Conservation (phyloP, 2,888 invertebrate genomes). For the Osmoderma eremita region DNA sequence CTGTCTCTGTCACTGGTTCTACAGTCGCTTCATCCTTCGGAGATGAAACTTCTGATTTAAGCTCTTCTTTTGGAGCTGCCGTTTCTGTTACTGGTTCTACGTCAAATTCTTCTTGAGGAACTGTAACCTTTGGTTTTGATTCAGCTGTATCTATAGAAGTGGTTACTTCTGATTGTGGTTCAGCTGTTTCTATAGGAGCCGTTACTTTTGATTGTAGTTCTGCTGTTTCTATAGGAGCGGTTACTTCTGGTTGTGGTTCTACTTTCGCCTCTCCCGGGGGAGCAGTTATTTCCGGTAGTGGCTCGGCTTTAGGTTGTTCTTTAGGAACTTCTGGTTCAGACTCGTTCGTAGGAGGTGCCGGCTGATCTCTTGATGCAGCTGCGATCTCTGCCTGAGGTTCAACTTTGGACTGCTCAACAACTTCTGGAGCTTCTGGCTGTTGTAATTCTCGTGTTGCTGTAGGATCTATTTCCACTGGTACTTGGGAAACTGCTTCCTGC, state of each 20-base stretch:
- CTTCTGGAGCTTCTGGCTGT: background rate
- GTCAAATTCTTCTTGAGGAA: slow-evolving; percentile 28
- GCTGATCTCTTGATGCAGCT: too few species aligned
- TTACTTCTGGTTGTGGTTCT: background rate
- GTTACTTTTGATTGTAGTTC: background rate
- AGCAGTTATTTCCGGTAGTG: background rate
- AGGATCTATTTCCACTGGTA: too few species aligned
- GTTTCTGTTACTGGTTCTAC: slow-evolving; percentile 30
- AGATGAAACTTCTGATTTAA: slow-evolving; percentile 31
- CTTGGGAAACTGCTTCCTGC: background rate
- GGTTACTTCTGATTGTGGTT: slow-evolving; percentile 10
- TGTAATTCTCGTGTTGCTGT: too few species aligned
- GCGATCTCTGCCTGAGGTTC: background rate
- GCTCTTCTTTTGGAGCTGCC: slow-evolving; percentile 21
- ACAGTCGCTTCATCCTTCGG: slow-evolving; percentile 19
- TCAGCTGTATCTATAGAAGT: slow-evolving; percentile 16
- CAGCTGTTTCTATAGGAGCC: background rate
- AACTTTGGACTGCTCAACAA: background rate
- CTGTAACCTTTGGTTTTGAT: slow-evolving; percentile 16
- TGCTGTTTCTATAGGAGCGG: background rate
- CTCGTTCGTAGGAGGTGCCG: background rate
- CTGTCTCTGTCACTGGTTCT: slow-evolving; percentile 30
- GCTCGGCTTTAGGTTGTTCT: slow-evolving; percentile 15
- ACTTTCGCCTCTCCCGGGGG: background rate
- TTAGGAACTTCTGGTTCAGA: slow-evolving; percentile 17